Conservation (phyloP, 1,140 invertebrate species). For the Zaprionus vittiger region DNA sequence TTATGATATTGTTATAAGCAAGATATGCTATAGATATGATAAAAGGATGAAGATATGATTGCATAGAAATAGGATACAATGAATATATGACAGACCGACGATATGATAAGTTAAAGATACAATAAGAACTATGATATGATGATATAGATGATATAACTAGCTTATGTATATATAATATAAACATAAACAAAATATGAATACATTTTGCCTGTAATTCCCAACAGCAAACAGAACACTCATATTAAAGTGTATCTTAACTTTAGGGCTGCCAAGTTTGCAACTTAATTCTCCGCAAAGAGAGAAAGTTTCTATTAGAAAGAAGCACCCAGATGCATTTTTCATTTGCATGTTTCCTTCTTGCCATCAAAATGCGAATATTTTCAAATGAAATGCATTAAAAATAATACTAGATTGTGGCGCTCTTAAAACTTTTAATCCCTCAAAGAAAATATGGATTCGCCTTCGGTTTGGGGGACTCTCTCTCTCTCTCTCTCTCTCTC, state of each 20-base stretch:
- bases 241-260: background rate
- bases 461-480: background rate
- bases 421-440: conserved; percentile 1
- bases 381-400: conserved; percentile 4
- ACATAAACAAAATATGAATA: no score
- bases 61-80: no score
- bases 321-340: background rate
- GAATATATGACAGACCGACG: background rate
- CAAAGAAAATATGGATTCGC: background rate
- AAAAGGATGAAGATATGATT: no score
- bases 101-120: no score
- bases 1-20: no score
- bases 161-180: no score
- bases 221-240: no score
- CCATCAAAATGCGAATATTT: background rate
- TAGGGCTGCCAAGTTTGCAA: background rate
- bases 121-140: no score
- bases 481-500: no score
- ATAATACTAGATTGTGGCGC: conserved; percentile 1
- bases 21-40: no score
- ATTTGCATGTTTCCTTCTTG: background rate
- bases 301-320: background rate
- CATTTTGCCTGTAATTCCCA: no score
- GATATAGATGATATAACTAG: no score
- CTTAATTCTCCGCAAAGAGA: background rate